Conservation (phyloP, 2,888 invertebrate genomes). For the Tethea ocularis region DNA sequence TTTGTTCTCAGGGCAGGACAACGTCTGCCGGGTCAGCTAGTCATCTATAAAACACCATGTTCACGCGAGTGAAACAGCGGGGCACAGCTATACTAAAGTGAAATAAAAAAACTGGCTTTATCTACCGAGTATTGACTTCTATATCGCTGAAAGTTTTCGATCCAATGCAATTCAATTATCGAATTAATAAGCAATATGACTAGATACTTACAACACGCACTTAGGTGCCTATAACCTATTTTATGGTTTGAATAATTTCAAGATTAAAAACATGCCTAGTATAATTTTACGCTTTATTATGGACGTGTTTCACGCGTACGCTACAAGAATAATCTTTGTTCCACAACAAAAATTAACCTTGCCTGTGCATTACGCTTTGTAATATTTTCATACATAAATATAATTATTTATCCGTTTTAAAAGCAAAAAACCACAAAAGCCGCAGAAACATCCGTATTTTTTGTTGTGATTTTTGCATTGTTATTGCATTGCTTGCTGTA, state of each 20-base stretch:
- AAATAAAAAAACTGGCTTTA: constrained; percentile 2
- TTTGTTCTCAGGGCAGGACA: too few species aligned
- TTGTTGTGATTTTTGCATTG: constrained; percentile 66
- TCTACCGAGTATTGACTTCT: not conserved
- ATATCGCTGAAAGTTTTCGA: not conserved
- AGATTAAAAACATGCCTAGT: constrained; percentile 11
- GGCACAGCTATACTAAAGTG: not conserved
- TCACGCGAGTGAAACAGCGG: too few species aligned
- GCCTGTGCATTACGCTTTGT: constrained; percentile 37
- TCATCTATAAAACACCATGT: too few species aligned
- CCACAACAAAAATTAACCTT: constrained; percentile 34
- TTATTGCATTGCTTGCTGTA: constrained; percentile 22
- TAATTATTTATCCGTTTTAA: constrained; percentile 33
- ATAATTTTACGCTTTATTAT: constrained; percentile 3
- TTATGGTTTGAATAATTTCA: not conserved
- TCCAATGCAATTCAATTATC: too few species aligned
- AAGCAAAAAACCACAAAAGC: constrained; percentile 61
- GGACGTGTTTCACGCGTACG: not conserved
- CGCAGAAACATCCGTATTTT: constrained; percentile 62
- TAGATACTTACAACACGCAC: not conserved
- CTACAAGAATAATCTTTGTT: constrained; percentile 13
- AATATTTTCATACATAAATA: constrained; percentile 35
- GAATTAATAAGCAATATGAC: not conserved
- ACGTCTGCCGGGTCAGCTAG: too few species aligned
- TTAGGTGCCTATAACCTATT: not conserved